Percentiles rank a stretch among this genome's conserved stretches.
These are phyloP conservation scores for Tetranychus cinnabarinus DNA, from an alignment of 1,140 invertebrate genomes.

Conservation along the genomic window DNA sequence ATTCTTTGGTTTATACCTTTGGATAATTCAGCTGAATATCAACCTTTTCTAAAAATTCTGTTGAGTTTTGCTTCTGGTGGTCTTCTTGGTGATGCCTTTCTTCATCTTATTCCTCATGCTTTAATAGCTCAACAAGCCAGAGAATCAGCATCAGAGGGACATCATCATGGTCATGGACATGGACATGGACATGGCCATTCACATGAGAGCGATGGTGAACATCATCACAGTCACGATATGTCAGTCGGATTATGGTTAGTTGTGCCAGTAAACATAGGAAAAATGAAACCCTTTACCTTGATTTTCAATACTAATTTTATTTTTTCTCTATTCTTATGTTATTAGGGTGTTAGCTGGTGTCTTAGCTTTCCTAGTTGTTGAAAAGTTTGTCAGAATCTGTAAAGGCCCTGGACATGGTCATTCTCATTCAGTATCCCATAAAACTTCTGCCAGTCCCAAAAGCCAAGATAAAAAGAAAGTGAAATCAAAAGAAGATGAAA, in stretches of 20 bases:
- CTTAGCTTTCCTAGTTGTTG: slow-evolving; percentile 64
- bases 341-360: slow-evolving; percentile 53
- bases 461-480: slow-evolving; percentile 21
- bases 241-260: slow-evolving; percentile 49
- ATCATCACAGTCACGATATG: slow-evolving; percentile 36
- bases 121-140: slow-evolving; percentile 29
- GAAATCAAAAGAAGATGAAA: slow-evolving; percentile 12
- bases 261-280: no score
- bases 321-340: no score
- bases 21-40: slow-evolving; percentile 54
- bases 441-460: neutral
- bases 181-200: slow-evolving; percentile 25
- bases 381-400: slow-evolving; percentile 70
- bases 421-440: slow-evolving; percentile 11
- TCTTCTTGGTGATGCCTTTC: slow-evolving; percentile 77
- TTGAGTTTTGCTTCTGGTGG: slow-evolving; percentile 85
- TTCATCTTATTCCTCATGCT: slow-evolving; percentile 88
- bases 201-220: slow-evolving; percentile 19
- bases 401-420: slow-evolving; percentile 53
- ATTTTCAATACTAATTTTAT: no score
- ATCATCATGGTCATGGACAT: slow-evolving; percentile 26
- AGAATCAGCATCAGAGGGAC: slow-evolving; percentile 18
- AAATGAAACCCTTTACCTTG: no score
- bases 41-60: slow-evolving; percentile 62
- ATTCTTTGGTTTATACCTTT: slow-evolving; percentile 82